These are phyloP conservation scores for Sweltsa coloradensis DNA, from an alignment of 1,140 invertebrate species.

Conservation along the genomic window DNA sequence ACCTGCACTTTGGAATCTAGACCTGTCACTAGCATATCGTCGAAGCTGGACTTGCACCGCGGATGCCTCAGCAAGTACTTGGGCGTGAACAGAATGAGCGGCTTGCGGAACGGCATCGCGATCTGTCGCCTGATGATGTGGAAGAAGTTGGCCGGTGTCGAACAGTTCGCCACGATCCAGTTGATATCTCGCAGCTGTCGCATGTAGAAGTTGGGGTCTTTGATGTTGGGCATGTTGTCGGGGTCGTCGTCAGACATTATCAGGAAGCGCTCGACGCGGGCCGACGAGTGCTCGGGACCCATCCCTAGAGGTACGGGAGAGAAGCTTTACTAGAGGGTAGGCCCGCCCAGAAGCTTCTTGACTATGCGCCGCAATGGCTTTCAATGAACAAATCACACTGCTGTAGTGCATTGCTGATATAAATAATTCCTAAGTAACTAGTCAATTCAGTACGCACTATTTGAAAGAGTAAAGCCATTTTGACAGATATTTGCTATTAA, in stretches of 20 bases:
- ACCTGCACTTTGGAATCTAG: slow-evolving; percentile 35
- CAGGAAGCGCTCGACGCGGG: slow-evolving; percentile 67
- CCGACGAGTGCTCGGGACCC: slow-evolving; percentile 81
- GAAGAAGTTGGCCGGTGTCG: slow-evolving; percentile 77
- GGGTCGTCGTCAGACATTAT: slow-evolving; percentile 68
- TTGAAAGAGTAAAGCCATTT: too few species aligned
- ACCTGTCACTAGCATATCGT: slow-evolving; percentile 48
- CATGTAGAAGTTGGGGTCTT: slow-evolving; percentile 45
- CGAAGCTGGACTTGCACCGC: slow-evolving; percentile 52
- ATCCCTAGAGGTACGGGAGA: slow-evolving; percentile 19
- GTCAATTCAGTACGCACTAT: too few species aligned
- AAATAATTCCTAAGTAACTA: too few species aligned
- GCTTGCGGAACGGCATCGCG: slow-evolving; percentile 67
- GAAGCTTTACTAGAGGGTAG: too few species aligned
- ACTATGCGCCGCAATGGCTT: too few species aligned
- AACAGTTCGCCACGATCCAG: slow-evolving; percentile 69
- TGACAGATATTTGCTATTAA: too few species aligned
- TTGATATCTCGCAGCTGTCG: slow-evolving; percentile 72
- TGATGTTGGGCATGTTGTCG: slow-evolving; percentile 38
- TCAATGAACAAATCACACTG: too few species aligned
- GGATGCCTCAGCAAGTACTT: slow-evolving; percentile 66
- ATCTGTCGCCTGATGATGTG: slow-evolving; percentile 78
- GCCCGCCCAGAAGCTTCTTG: too few species aligned
- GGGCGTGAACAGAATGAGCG: slow-evolving; percentile 68
- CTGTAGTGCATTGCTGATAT: too few species aligned